A percentile compares a stretch with the other conserved stretches of the same genome.
These are phyloP conservation scores for Pan troglodytes DNA, from an alignment of 2,113 vertebrate species.

Conservation along the genomic window NHGRI_mPanTro3-v2.1_pri NC_072398.2:2468001-2468500, in stretches of 20 bases:
- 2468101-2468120: background rate
- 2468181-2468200: background rate
- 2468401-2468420: background rate
- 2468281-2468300: background rate
- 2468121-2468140: background rate
- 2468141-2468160: background rate
- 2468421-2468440: background rate
- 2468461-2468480: background rate
- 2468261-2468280: background rate
- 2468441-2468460: background rate
- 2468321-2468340: background rate
- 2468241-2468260: background rate
- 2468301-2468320: background rate
- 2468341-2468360: background rate
- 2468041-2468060: background rate
- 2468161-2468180: background rate
- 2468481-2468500: background rate
- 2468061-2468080: background rate
- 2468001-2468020: background rate
- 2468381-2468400: background rate
- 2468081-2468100: background rate
- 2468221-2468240: accelerated
- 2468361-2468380: background rate
- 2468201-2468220: background rate
- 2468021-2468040: background rate